These are phyloP conservation scores for Homarus americanus DNA, from an alignment of 1,140 invertebrate genomes.

Conservation along the genomic window DNA sequence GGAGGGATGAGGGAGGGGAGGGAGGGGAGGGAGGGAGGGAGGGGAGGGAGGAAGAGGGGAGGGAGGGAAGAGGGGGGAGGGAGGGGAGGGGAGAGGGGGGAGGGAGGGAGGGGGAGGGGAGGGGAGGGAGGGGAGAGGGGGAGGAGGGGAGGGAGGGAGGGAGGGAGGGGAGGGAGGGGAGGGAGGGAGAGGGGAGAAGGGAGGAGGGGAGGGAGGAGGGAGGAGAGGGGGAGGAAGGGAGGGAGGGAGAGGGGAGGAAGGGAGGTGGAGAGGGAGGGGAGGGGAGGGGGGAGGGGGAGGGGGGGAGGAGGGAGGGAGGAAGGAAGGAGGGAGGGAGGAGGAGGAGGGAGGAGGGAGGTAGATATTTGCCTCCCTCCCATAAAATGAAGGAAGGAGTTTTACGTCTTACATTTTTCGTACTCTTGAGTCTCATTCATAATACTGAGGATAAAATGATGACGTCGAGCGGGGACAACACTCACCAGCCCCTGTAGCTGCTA, in stretches of 20 bases:
- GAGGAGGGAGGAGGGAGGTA: background rate
- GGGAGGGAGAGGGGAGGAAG: background rate
- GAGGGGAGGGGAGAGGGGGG: background rate
- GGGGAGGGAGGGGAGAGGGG: too few species aligned
- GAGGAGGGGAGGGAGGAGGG: background rate
- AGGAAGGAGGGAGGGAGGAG: background rate
- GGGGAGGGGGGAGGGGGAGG: background rate
- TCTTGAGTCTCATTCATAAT: too few species aligned
- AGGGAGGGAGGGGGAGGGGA: background rate
- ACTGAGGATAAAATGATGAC: too few species aligned
- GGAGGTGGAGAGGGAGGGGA: background rate
- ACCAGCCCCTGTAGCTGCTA: too few species aligned
- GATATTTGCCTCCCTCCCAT: too few species aligned
- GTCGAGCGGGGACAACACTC: too few species aligned
- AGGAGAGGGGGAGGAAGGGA: background rate
- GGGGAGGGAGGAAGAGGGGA: background rate
- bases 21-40: background rate
- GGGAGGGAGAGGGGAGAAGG: background rate
- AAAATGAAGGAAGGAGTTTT: too few species aligned
- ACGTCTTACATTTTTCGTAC: too few species aligned
- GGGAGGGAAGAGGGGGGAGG: background rate
- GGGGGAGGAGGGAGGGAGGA: background rate
- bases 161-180: background rate
- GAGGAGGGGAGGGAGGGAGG: background rate
- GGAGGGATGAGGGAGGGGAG: background rate